Percentiles rank a stretch among this genome's conserved stretches.
phyloP scores from a whole-genome alignment of 2,113 vertebrate genomes.

The Phylloscopus trochiloides region DNA sequence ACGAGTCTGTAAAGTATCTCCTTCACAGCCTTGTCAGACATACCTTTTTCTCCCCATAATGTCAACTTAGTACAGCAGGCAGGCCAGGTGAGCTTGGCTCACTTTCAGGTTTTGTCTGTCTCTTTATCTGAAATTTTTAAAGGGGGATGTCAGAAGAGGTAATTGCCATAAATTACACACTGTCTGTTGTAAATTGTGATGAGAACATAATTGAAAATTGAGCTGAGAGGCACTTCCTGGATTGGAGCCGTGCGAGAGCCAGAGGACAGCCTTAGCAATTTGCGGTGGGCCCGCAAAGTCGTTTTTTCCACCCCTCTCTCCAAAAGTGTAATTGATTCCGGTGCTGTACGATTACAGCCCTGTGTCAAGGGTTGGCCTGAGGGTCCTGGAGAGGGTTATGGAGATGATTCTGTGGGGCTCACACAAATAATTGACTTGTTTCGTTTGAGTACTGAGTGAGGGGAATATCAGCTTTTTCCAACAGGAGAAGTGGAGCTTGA shows the following conservation, averaged over 20 bases:
- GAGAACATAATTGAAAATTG: conserved; percentile 67
- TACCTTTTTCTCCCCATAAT: conserved; percentile 32
- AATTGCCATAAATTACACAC: conserved; percentile 70
- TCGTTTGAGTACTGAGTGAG: background rate
- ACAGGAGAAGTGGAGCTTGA: conserved; percentile 47
- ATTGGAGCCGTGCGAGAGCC: background rate
- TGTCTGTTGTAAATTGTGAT: conserved; percentile 62
- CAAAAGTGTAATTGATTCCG: conserved; percentile 44
- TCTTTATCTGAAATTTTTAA: conserved; percentile 66
- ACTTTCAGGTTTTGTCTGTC: conserved; percentile 59
- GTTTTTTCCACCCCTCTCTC: background rate
- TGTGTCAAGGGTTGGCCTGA: conserved; percentile 41
- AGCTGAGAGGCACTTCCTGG: conserved; percentile 53
- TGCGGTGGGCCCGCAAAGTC: background rate
- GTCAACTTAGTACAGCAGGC: conserved; percentile 29
- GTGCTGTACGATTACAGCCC: background rate
- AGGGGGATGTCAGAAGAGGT: conserved; percentile 44
- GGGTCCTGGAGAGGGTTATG: conserved; percentile 51
- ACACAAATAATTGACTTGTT: conserved; percentile 55
- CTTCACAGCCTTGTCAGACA: conserved; percentile 39
- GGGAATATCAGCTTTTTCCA: background rate
- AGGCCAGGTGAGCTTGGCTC: conserved; percentile 66
- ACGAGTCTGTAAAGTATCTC: conserved; percentile 47
- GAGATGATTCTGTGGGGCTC: conserved; percentile 22
- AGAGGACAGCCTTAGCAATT: conserved; percentile 16